Evolutionary conservation across 1,140 invertebrate genomes (phyloP).

Genomic region (Chrysomallon squamiferum): DNA sequence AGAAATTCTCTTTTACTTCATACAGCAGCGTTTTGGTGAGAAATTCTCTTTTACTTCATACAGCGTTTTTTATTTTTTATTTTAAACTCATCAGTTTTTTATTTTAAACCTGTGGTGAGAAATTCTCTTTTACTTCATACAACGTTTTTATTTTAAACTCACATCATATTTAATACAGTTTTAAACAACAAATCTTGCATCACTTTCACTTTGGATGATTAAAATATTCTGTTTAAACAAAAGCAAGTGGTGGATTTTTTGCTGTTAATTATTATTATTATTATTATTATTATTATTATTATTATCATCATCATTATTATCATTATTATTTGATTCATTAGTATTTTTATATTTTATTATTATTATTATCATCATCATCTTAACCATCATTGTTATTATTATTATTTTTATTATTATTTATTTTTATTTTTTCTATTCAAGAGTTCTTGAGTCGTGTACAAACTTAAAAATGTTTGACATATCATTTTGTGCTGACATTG

Average conservation of each 20-base stretch:
- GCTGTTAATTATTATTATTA: no score
- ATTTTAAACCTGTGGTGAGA: slow-evolving; percentile 54
- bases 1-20: slow-evolving; percentile 4
- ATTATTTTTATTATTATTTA: no score
- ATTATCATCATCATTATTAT: no score
- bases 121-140: not conserved
- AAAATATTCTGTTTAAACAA: not conserved
- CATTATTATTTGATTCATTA: not conserved
- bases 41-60: not conserved
- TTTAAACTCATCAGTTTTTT: not conserved
- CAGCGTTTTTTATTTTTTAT: not conserved
- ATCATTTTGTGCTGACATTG: slow-evolving; percentile 84
- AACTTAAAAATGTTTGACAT: slow-evolving; percentile 81
- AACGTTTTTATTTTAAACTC: not conserved
- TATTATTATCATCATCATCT: not conserved
- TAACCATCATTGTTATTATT: not conserved
- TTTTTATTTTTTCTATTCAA: slow-evolving; percentile 53
- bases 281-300: no score
- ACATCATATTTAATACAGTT: not conserved
- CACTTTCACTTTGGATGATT: not conserved
- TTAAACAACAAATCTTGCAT: not conserved
- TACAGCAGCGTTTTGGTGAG: not conserved
- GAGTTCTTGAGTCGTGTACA: slow-evolving; percentile 71
- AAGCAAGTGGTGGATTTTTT: not conserved
- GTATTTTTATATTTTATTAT: not conserved